These are phyloP conservation scores for Malurus splendens DNA, from an alignment of 2,797 vertebrate species.

Conservation along the genomic window DNA sequence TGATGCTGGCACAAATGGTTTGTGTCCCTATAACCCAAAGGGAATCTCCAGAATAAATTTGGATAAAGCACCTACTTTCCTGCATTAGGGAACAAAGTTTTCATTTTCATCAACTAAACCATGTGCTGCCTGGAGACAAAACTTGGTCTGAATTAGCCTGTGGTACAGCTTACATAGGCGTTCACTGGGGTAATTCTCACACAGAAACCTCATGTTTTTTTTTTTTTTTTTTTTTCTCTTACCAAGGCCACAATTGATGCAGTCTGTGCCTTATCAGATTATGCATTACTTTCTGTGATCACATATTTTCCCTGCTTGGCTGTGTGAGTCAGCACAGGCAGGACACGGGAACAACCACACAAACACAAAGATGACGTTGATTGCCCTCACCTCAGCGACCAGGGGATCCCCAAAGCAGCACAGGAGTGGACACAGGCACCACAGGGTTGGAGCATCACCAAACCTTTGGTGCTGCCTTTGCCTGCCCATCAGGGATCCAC, in stretches of 20 bases:
- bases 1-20: background rate
- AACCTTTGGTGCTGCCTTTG: background rate
- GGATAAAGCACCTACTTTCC: background rate
- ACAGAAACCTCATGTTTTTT: fast-evolving
- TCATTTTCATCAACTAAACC: background rate
- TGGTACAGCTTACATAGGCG: background rate
- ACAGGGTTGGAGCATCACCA: fast-evolving
- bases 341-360: background rate
- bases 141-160: background rate
- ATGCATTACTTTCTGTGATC: background rate
- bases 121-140: background rate
- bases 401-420: background rate
- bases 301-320: background rate
- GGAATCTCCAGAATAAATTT: background rate
- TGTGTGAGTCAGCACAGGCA: background rate
- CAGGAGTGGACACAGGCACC: background rate
- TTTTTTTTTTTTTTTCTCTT: background rate
- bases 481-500: background rate
- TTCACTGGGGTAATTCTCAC: background rate
- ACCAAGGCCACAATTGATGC: background rate
- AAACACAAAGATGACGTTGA: background rate
- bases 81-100: background rate
- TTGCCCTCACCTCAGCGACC: background rate
- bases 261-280: background rate
- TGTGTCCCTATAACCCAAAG: background rate